Conservation (phyloP, 2,888 invertebrate species). For the Pterobdella sp. region DNA sequence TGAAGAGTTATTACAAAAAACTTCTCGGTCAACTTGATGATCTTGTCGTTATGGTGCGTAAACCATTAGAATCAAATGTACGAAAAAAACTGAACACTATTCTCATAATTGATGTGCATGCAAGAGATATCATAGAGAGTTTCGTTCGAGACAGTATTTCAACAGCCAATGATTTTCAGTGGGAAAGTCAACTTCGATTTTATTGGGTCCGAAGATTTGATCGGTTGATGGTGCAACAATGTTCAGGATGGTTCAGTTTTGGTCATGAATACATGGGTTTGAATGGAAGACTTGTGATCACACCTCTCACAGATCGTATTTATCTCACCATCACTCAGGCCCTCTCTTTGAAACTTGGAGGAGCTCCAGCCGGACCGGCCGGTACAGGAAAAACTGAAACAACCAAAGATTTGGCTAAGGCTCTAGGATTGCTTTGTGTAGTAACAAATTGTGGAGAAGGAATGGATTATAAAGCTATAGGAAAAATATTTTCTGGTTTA, state of each 20-base stretch:
- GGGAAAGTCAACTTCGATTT: conserved; percentile 86
- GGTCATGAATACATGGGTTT: conserved; percentile 93
- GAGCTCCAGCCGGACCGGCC: conserved; percentile 67
- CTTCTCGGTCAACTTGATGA: conserved; percentile 75
- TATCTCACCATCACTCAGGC: conserved; percentile 81
- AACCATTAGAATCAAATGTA: conserved; percentile 69
- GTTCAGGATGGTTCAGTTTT: conserved; percentile 73
- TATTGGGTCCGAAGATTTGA: conserved; percentile 79
- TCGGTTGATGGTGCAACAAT: conserved; percentile 73
- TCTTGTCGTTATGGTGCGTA: conserved; percentile 67
- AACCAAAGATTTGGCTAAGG: conserved; percentile 81
- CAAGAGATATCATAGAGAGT: conserved; percentile 76
- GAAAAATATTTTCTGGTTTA: conserved; percentile 58
- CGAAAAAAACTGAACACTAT: conserved; percentile 78
- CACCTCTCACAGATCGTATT: conserved; percentile 82
- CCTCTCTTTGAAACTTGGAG: conserved; percentile 79
- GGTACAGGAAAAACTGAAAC: conserved; percentile 83
- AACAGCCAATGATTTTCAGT: conserved; percentile 76
- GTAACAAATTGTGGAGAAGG: conserved; percentile 81
- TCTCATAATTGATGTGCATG: conserved; percentile 82
- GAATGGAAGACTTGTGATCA: conserved; percentile 80
- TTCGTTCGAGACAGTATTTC: conserved; percentile 65
- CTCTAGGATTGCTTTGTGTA: conserved; percentile 57
- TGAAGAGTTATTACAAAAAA: conserved; percentile 76
- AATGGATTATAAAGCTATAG: conserved; percentile 57